A percentile compares a stretch with the other conserved stretches of the same genome.
phyloP scores from a whole-genome alignment of 2,797 vertebrate genomes.

The Sphenodon punctatus region DNA sequence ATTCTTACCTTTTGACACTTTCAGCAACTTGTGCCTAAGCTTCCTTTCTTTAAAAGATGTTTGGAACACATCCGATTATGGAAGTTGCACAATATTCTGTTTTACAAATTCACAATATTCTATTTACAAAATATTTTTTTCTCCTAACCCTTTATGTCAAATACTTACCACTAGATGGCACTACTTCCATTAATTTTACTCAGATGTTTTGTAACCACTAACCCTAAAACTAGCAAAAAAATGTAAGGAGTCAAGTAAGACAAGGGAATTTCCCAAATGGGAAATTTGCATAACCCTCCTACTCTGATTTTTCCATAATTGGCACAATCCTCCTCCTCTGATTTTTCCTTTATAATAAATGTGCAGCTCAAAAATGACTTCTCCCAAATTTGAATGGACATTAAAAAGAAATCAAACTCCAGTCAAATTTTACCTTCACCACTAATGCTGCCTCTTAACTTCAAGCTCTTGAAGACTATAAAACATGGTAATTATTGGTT shows the following conservation, averaged over 20 bases:
- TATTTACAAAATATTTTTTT: constrained; percentile 15
- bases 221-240: no score
- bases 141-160: background rate
- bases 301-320: no score
- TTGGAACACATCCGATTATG: background rate
- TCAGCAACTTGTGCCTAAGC: background rate
- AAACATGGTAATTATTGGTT: constrained; percentile 7
- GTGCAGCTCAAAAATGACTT: background rate
- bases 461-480: background rate
- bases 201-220: no score
- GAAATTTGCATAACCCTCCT: no score
- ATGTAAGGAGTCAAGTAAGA: background rate
- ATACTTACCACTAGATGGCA: constrained; percentile 64
- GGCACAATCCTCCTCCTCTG: background rate
- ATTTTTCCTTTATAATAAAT: background rate
- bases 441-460: background rate
- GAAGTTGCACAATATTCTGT: background rate
- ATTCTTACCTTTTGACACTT: background rate
- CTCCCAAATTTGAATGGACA: constrained; percentile 8
- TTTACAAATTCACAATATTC: background rate
- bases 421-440: background rate
- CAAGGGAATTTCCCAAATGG: background rate
- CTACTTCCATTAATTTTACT: constrained; percentile 5
- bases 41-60: background rate
- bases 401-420: background rate